Base-by-base conservation (phyloP, 2,797 vertebrate species). In the Onychomys leucogaster region DNA sequence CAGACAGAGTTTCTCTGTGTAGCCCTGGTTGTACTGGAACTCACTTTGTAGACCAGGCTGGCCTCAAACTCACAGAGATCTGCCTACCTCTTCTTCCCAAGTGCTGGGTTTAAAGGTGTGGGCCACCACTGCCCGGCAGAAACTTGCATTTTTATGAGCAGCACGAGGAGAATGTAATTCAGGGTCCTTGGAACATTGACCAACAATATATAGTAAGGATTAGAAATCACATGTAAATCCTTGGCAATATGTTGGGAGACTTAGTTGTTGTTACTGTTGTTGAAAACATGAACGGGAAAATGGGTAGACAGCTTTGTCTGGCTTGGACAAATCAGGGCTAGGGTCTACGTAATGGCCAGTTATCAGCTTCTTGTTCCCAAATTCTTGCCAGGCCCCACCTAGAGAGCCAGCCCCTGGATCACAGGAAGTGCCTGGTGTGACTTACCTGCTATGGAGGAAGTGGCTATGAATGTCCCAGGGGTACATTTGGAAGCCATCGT, bases 401-500 rank as follows among this genome's bases (percentile, higher is more conserved):
- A 91, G 84, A 94, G 88, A 34, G 23, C 52, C n/a, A 32, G 85
- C 93, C 94, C 57, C 76, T n/a, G 67, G 77, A 34, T 95, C 69
- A 1, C 88, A 63, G 63, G 93, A 98, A 90, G 91, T 81, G 85
- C 90, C 83, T 87, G 0, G 80, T 46, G 91, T 96, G 94, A 92
- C 94, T 85, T 37, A 29, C 46, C 73, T 32, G 12, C 11, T 29
- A 96, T 98, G 97, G 95, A 98, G 90, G 87, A 97, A 91, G 96
- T 97, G 16, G 75, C 97, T 52, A 98, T 98, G 21, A 98, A 99
- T 3, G 96, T 96, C 67, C 96, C 98, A 57, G 99, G 99, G 95
- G 98, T 99, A 96, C 98, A 98, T 98, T 99, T 99, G 92, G 98
- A 99, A 98, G 99, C 99, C 97, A 99, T 99, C 97, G 92, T 99